Conservation (phyloP, 2,888 invertebrate genomes). For the Plagodis pulveraria region DNA sequence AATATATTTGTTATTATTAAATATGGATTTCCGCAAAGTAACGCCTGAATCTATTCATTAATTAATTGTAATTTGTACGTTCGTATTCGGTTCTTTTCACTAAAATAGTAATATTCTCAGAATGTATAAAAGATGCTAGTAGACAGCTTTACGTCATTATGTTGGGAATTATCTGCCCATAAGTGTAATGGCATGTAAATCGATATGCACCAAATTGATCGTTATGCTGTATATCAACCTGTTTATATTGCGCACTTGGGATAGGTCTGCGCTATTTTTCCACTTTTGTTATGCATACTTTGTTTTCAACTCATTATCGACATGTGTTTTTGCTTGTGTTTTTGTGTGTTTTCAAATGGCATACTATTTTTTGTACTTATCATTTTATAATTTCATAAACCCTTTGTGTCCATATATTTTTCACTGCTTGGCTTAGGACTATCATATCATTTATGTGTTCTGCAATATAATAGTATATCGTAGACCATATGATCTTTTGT, state of each 20-base stretch:
- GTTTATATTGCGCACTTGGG: slow-evolving; percentile 8
- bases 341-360: background rate
- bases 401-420: no score
- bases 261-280: slow-evolving; percentile 11
- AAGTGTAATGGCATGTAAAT: slow-evolving; percentile 25
- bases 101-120: background rate
- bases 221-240: slow-evolving; percentile 18
- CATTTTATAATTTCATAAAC: no score
- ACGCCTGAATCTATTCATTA: no score
- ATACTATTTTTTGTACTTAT: background rate
- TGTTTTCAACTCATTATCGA: slow-evolving; percentile 11
- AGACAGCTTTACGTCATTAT: slow-evolving; percentile 5
- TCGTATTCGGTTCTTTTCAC: no score
- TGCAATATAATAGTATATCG: no score
- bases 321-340: background rate
- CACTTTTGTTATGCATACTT: slow-evolving; percentile 14
- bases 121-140: slow-evolving; percentile 4
- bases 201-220: slow-evolving; percentile 20
- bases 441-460: no score
- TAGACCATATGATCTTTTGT: no score
- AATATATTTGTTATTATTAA: no score
- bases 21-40: no score
- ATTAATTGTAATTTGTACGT: background rate
- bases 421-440: no score
- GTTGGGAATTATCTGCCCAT: slow-evolving; percentile 20